Evolutionary conservation across 2,113 vertebrate species (phyloP).

Genomic region (Thamnophis sirtalis): DNA sequence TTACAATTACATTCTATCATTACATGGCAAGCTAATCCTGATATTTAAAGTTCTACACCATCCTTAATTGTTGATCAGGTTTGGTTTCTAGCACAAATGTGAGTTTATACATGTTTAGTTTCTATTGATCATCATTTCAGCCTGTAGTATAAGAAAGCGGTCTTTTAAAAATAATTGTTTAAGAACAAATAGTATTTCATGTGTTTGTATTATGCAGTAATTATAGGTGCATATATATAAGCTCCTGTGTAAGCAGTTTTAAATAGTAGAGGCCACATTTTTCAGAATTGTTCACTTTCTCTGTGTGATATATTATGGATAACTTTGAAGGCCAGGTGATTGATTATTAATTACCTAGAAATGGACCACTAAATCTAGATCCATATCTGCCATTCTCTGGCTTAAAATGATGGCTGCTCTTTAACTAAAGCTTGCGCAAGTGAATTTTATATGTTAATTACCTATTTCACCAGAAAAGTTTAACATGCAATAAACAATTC

Average conservation of each 20-base stretch:
- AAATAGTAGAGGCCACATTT: neutral
- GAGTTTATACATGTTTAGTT: neutral
- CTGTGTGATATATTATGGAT: neutral
- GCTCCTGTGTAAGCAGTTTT: neutral
- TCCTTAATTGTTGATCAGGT: neutral
- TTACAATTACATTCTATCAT: too few species aligned
- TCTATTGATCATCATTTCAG: neutral
- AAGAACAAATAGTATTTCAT: neutral
- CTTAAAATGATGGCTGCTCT: neutral
- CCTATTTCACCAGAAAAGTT: neutral
- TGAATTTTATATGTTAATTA: neutral
- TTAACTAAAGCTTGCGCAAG: neutral
- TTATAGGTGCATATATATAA: neutral
- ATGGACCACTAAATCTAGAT: neutral
- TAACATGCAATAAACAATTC: neutral
- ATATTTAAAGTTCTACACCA: neutral
- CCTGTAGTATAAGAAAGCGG: neutral
- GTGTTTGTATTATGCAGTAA: neutral
- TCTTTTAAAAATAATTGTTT: neutral
- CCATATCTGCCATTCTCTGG: neutral
- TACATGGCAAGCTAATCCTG: neutral
- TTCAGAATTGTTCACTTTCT: neutral
- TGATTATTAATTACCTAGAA: neutral
- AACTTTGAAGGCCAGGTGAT: neutral
- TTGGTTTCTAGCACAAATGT: neutral